Evolutionary conservation across 64 coral and sea anemone species (phyloP), one percentile per base, ranked within the genome.

Genomic region (Cladopsammia gracilis): DNA sequence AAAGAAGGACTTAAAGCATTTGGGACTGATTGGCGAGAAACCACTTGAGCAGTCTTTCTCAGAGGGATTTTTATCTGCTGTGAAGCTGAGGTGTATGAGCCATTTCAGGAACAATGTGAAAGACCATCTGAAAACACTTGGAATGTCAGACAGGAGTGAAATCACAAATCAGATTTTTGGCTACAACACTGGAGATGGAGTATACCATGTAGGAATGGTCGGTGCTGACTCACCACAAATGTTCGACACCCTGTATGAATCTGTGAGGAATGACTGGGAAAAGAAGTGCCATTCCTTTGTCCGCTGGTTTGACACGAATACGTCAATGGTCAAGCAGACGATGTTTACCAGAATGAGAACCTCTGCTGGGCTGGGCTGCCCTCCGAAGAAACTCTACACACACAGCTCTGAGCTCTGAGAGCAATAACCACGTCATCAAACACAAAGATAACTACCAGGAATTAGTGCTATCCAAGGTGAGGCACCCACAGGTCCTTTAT

Each of bases 371-470:
- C 57, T 88, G 16, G 72, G 86, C 71, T 88, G 57, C 52, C 70
- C 86, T 58, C 69, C 75, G 20, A 82, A 91, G 62, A 91, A 69
- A 83, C 82, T 91, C 89, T 91, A 91, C 52, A 91, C 77, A 19
- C 87, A 71, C 78, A 82, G 62, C 62, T 91, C 89, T 24, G 89
- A 91, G 72, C 70, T 13, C 75, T 90, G 49, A 90, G 89, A 71
- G 26, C 3, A 15, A 90, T 90, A 57, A 90, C 77, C 64, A 80
- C 81, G 89, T 75, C 70, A 34, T 75, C 80, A 56, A 58, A 81
- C 20, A 64, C 81, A 10, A 22, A 90, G 79, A 61, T 49, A 24
- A n/a, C n/a, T n/a, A n/a, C n/a, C n/a, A n/a, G 76, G 64, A 20
- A 59, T 14, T 62, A 70, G 45, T 52, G 58, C 65, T 65, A 43